These are phyloP conservation scores for Danio aesculapii DNA, from an alignment of 2,797 vertebrate genomes.

Conservation along the genomic window DNA sequence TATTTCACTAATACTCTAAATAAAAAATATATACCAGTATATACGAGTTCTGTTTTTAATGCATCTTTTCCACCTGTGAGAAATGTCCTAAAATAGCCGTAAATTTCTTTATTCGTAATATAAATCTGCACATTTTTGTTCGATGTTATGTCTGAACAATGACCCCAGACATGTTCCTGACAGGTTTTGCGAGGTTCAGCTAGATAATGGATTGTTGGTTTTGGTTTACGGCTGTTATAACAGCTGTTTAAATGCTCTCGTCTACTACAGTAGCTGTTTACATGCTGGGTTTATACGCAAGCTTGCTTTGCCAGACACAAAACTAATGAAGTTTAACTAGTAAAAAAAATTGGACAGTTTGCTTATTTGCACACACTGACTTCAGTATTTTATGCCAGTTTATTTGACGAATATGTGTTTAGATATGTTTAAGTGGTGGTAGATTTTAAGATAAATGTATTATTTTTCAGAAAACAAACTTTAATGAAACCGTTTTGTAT, in stretches of 20 bases:
- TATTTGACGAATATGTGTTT: no score
- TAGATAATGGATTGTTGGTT: constrained; percentile 8
- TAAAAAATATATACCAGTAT: background rate
- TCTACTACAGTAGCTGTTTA: constrained; percentile 16
- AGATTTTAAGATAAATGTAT: no score
- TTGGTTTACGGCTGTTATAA: constrained; percentile 27
- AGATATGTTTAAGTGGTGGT: no score
- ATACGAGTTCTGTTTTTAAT: background rate
- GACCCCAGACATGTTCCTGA: background rate
- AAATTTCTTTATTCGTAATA: background rate
- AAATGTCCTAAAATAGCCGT: background rate
- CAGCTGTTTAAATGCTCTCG: constrained; percentile 36
- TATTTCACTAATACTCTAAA: background rate
- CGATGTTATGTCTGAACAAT: background rate
- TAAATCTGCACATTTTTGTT: background rate
- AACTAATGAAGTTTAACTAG: constrained; percentile 20
- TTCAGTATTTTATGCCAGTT: background rate
- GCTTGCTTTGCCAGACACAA: constrained; percentile 8
- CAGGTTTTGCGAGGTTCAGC: background rate
- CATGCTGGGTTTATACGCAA: background rate
- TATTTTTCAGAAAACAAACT: no score
- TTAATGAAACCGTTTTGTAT: no score
- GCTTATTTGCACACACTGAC: background rate
- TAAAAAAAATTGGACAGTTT: background rate
- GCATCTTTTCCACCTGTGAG: background rate